Conservation (phyloP, 1,140 invertebrate species). For the Hyphantria cunea region DNA sequence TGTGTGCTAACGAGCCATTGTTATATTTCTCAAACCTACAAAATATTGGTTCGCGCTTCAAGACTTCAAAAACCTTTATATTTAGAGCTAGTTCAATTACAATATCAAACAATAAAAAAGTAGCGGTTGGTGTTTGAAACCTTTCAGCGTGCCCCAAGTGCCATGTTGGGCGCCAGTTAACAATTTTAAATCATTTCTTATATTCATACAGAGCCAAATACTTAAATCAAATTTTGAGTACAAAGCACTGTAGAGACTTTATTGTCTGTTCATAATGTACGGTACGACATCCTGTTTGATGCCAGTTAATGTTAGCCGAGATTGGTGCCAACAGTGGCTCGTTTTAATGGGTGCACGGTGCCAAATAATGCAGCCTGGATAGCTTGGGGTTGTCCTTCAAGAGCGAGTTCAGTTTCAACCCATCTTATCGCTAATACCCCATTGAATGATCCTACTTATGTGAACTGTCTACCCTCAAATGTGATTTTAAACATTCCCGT, state of each 20-base stretch:
- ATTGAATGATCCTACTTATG: too few relatives aligned
- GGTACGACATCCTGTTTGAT: conserved; percentile 73
- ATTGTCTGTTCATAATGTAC: conserved; percentile 71
- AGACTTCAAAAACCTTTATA: too few relatives aligned
- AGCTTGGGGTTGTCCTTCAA: conserved; percentile 49
- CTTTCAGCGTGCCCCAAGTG: background rate
- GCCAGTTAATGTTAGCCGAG: conserved; percentile 61
- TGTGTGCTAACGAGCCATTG: too few relatives aligned
- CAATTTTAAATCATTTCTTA: conserved; percentile 15
- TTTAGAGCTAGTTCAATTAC: too few relatives aligned
- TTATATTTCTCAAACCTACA: too few relatives aligned
- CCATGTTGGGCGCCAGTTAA: conserved; percentile 54
- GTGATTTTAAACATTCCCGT: background rate
- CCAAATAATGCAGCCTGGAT: conserved; percentile 61
- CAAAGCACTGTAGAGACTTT: conserved; percentile 63
- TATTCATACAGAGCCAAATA: conserved; percentile 26
- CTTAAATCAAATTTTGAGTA: conserved; percentile 54
- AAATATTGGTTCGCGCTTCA: too few relatives aligned
- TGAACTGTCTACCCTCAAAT: background rate
- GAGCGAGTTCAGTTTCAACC: conserved; percentile 27
- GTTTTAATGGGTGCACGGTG: conserved; percentile 64
- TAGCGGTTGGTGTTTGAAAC: too few relatives aligned
- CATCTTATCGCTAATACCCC: background rate
- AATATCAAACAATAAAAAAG: too few relatives aligned
- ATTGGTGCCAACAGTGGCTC: conserved; percentile 59